Evolutionary conservation across 2,888 invertebrate species (phyloP).

Genomic region (Eubasilissa splendida): DNA sequence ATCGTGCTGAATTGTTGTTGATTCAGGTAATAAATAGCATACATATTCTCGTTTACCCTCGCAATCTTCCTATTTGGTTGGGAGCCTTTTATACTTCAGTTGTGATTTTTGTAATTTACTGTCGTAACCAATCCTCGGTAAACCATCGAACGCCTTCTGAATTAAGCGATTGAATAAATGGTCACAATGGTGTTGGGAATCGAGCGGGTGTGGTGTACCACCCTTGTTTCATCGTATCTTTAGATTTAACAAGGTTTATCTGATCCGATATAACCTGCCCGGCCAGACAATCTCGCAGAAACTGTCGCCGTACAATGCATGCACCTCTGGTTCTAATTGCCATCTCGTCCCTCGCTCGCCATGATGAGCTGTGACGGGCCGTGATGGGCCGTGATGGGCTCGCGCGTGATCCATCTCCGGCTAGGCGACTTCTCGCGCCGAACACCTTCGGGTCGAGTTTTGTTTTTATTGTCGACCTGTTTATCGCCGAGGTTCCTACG

Average conservation of each 20-base stretch:
- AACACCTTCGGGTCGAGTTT: slow-evolving; percentile 8
- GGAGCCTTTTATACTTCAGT: too few species aligned
- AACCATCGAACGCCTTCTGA: neutral
- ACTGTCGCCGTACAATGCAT: slow-evolving; percentile 3
- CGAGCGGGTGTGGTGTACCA: slow-evolving; percentile 20
- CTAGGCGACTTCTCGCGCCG: slow-evolving; percentile 5
- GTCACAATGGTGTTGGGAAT: neutral
- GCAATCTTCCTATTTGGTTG: too few species aligned
- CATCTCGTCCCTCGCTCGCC: slow-evolving; percentile 19
- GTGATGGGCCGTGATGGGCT: neutral
- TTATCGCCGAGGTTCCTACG: neutral
- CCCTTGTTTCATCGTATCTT: slow-evolving; percentile 19
- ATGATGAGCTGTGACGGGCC: slow-evolving; percentile 9
- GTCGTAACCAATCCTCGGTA: too few species aligned
- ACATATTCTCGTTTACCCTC: too few species aligned
- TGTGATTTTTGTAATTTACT: too few species aligned
- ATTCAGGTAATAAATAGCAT: too few species aligned
- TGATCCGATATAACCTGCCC: slow-evolving; percentile 11
- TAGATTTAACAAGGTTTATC: slow-evolving; percentile 35
- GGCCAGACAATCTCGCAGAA: slow-evolving; percentile 5
- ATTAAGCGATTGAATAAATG: slow-evolving; percentile 5
- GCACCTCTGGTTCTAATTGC: slow-evolving; percentile 33
- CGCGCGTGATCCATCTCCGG: neutral
- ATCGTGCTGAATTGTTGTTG: too few species aligned
- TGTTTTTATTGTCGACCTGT: slow-evolving; percentile 26